Evolutionary conservation across 2,797 vertebrate species (phyloP).

Genomic region (Propithecus perrieri): DNA sequence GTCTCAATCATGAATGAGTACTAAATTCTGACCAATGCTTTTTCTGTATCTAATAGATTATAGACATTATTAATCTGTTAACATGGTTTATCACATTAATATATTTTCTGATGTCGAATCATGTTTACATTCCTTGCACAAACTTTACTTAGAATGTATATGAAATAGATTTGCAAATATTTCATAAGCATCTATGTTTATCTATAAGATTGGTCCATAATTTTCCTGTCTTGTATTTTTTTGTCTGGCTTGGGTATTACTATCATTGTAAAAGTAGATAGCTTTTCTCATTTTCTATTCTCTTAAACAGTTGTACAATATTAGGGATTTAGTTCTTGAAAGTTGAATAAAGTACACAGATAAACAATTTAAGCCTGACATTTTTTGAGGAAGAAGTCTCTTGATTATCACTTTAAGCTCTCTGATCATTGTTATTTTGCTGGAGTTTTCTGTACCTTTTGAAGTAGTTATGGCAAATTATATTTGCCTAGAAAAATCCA

Average conservation of each 20-base stretch:
- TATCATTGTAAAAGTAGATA: background rate
- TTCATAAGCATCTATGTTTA: constrained; percentile 17
- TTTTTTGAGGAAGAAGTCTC: background rate
- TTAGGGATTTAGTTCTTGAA: background rate
- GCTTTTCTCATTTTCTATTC: background rate
- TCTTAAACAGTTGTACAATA: background rate
- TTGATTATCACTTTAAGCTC: background rate
- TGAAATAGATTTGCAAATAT: background rate
- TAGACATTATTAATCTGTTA: background rate
- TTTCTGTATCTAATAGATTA: background rate
- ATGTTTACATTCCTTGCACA: background rate
- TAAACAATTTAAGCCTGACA: background rate
- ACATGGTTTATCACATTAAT: background rate
- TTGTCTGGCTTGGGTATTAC: background rate
- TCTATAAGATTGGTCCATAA: background rate
- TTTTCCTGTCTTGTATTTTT: background rate
- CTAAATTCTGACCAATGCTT: background rate
- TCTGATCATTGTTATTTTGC: background rate
- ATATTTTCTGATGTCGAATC: background rate
- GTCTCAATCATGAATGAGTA: background rate
- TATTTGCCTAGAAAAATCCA: constrained; percentile 10
- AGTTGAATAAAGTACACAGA: background rate
- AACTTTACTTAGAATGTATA: background rate
- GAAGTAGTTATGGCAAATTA: background rate
- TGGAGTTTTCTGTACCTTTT: background rate